These are phyloP conservation scores for Ambastaia sidthimunki DNA, from an alignment of 2,797 vertebrate species.

Conservation along the genomic window DNA sequence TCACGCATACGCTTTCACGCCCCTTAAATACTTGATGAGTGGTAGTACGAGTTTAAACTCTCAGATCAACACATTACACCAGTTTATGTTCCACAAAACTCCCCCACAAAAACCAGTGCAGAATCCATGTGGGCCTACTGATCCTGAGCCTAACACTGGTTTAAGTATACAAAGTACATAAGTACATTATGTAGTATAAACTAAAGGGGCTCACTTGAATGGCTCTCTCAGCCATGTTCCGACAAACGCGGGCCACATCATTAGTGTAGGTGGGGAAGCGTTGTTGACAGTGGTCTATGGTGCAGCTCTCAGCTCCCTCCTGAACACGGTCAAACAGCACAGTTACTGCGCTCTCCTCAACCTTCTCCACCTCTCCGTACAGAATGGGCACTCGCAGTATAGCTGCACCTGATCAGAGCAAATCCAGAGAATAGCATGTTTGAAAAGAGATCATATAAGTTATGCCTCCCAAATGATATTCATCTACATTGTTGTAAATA, in stretches of 20 bases:
- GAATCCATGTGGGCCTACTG: background rate
- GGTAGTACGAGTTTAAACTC: no score
- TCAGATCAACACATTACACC: no score
- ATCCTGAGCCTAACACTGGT: background rate
- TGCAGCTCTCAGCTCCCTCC: constrained; percentile 82
- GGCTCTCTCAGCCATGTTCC: constrained; percentile 85
- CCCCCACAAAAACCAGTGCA: background rate
- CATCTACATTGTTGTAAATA: no score
- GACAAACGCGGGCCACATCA: constrained; percentile 89
- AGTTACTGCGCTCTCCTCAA: constrained; percentile 91
- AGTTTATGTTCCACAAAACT: background rate
- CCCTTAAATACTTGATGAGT: no score
- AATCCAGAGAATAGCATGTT: background rate
- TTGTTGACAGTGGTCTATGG: constrained; percentile 91
- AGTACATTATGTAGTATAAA: background rate
- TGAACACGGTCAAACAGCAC: constrained; percentile 89
- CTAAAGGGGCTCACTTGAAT: constrained; percentile 68
- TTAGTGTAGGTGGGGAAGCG: constrained; percentile 89
- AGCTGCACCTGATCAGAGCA: constrained; percentile 76
- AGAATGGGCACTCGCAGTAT: constrained; percentile 90
- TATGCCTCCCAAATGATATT: background rate
- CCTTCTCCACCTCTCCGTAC: constrained; percentile 90
- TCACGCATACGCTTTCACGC: background rate
- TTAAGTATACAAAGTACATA: background rate
- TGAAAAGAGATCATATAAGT: background rate